Conservation (phyloP, 2,113 vertebrate species). For the Callocephalon fimbriatum region DNA sequence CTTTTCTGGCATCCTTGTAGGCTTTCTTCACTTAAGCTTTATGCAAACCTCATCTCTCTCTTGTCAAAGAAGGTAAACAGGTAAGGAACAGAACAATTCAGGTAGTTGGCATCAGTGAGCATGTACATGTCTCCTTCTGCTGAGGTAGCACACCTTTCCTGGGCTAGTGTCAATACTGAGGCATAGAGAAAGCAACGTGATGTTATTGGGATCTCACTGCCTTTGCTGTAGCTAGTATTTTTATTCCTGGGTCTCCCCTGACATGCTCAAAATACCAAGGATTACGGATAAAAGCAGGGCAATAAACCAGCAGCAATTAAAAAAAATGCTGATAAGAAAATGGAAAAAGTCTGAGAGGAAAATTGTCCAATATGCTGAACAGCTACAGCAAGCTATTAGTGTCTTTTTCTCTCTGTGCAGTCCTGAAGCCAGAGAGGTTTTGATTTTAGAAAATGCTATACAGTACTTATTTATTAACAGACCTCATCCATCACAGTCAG, state of each 20-base stretch:
- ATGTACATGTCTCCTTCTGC: neutral
- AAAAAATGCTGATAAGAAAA: neutral
- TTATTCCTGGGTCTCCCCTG: neutral
- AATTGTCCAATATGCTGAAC: neutral
- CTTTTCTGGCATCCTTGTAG: neutral
- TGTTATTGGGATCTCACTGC: neutral
- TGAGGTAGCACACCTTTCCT: neutral
- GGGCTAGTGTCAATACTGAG: neutral
- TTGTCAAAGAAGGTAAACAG: neutral
- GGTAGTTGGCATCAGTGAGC: neutral
- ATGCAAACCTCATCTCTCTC: neutral
- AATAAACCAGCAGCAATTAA: neutral
- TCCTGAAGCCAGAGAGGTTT: neutral
- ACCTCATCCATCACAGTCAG: neutral
- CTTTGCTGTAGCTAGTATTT: neutral
- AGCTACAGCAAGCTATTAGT: neutral
- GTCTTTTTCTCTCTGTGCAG: neutral
- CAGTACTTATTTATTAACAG: neutral
- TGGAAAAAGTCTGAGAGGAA: neutral
- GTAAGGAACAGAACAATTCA: neutral
- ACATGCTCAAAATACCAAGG: neutral
- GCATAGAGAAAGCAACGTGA: neutral
- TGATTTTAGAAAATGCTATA: neutral
- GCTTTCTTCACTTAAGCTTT: neutral
- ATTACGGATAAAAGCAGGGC: neutral